Base-by-base conservation (phyloP, 1,140 invertebrate genomes). In the Globodera rostochiensis region DNA sequence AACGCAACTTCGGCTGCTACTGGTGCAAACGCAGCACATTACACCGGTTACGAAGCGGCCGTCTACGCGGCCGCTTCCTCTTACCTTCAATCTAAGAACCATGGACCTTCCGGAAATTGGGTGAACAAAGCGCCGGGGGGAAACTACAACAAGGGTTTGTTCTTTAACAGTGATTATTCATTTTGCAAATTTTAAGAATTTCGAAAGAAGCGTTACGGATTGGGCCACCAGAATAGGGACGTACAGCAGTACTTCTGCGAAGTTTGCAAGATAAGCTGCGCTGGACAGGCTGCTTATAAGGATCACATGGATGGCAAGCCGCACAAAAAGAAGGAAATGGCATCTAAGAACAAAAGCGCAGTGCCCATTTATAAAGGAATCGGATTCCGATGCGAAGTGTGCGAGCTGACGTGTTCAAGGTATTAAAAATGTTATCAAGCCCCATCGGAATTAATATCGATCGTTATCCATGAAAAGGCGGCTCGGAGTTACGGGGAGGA, bases 261-360 rank as follows among this genome's bases (percentile, higher is more conserved):
- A 70, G 69, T 82, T 19, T 84, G 83, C 60, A 85, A 85, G 25
- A 77, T 84, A 19, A 84, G 67, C 53, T 84, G 83, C 45, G 96
- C 95, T 84, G 96, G 96, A 1, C 95, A 95, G 3, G 95, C 95
- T 92, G 93, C 96, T 0, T 98, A 98, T 90, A 93, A 95, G 77
- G 97, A 98, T 90, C 97, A 98, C 92, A 91, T 98, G 83, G 96
- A 97, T 90, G 97, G 97, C 0, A 96, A 98, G 91, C 97, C 97
- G 90, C 97, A 99, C 91, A 98, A 98, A 91, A 98, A 98, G 92
- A 97, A 97, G 90, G 97, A 98, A 90, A 94, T 94, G 15, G 94
- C 94, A 11, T 92, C 94, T 21, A 97, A 97, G 91, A 89, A 93
- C 92, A 66, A 86, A 50, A 84, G 66, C 19, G 13, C 64, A 13